phyloP scores from a whole-genome alignment of 1,140 invertebrate species.

The Rhyzopertha dominica region DNA sequence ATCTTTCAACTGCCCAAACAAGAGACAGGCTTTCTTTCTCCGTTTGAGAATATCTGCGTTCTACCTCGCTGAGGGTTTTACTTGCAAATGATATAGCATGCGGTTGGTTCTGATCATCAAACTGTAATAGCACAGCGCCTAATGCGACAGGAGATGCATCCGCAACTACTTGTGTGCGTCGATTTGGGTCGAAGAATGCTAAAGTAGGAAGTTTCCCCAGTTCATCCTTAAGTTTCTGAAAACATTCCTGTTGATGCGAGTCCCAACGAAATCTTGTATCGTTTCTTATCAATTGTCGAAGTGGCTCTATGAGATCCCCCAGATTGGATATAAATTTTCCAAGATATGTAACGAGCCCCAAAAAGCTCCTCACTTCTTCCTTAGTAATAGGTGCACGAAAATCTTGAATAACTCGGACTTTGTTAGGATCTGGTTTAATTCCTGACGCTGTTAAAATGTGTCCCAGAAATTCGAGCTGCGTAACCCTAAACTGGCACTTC shows the following conservation, averaged over 20 bases:
- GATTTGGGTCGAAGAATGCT: conserved; percentile 45
- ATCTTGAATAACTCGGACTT: conserved; percentile 16
- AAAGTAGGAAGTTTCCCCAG: conserved; percentile 34
- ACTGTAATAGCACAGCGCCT: conserved; percentile 37
- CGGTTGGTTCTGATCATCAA: conserved; percentile 24
- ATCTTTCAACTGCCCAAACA: conserved; percentile 30
- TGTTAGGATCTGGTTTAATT: conserved; percentile 17
- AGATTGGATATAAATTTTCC: conserved; percentile 28
- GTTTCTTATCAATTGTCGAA: conserved; percentile 22
- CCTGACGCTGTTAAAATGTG: conserved; percentile 19
- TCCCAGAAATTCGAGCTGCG: conserved; percentile 18
- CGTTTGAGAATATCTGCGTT: conserved; percentile 43
- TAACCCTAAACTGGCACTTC: conserved; percentile 25
- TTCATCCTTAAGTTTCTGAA: conserved; percentile 16
- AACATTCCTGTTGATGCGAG: conserved; percentile 15
- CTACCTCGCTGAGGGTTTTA: conserved; percentile 37
- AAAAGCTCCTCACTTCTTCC: conserved; percentile 25
- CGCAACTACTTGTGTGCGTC: conserved; percentile 39
- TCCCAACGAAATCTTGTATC: conserved; percentile 23
- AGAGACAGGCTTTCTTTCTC: conserved; percentile 42
- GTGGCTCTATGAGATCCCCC: conserved; percentile 19
- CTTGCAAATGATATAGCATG: conserved; percentile 41
- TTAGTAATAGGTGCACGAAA: conserved; percentile 18
- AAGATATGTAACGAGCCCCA: conserved; percentile 25
- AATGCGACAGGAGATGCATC: conserved; percentile 48